Conservation (phyloP, 2,113 vertebrate genomes). For the rat (Rattus norvegicus) region DNA sequence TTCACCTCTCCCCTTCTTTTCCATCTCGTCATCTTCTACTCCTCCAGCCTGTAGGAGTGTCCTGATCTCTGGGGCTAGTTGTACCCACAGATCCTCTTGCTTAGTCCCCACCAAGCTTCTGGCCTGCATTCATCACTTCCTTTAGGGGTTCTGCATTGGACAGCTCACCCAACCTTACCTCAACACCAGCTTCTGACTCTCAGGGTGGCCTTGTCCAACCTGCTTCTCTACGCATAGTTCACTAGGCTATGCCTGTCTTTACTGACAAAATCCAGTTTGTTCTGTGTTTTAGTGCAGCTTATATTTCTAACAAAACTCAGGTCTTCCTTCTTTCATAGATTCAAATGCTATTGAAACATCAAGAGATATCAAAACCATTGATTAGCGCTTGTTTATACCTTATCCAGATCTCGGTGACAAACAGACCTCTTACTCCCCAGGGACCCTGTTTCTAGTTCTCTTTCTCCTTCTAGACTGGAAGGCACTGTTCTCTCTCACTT, state of each 20-base stretch:
- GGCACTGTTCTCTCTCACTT: background rate
- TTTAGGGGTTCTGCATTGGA: background rate
- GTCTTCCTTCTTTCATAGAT: background rate
- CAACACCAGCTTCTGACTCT: background rate
- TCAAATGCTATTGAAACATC: background rate
- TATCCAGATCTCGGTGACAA: background rate
- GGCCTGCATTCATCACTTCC: too few species aligned
- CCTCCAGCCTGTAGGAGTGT: background rate
- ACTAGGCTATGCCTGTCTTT: background rate
- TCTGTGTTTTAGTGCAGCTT: too few species aligned
- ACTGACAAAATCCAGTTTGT: background rate
- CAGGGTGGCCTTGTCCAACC: background rate
- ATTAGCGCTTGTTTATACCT: background rate
- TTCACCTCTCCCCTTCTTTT: background rate
- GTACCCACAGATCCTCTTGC: background rate
- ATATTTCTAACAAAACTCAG: background rate
- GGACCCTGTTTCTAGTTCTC: background rate
- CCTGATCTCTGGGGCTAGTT: background rate
- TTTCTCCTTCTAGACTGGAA: background rate
- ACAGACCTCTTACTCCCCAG: background rate
- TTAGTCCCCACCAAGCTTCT: background rate
- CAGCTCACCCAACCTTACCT: background rate
- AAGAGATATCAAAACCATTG: background rate
- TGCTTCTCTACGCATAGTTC: background rate
- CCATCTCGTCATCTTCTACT: background rate